Percentiles rank a stretch among this genome's conserved stretches.
Evolutionary conservation across 2,113 vertebrate species (phyloP).

Genomic region (Macheiramphus alcinus): DNA sequence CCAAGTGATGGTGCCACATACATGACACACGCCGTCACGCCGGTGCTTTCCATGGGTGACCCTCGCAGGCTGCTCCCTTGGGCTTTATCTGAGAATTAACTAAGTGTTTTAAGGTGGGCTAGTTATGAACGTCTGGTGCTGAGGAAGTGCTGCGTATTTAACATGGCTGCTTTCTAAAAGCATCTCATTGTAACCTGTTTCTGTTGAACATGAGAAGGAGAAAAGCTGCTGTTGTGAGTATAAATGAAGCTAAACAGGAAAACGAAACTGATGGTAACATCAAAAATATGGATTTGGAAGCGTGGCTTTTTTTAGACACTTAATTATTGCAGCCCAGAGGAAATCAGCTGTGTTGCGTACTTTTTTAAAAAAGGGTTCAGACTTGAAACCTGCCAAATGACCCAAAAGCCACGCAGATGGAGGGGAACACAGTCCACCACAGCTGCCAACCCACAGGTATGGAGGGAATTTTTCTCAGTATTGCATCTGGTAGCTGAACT

Average conservation of each 20-base stretch:
- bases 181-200: neutral
- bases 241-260: neutral
- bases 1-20: neutral
- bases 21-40: fast-evolving
- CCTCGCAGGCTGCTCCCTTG: neutral
- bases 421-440: neutral
- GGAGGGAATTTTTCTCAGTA: slow-evolving; percentile 1
- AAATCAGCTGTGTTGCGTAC: neutral
- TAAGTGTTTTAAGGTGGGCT: neutral
- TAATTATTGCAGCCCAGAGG: neutral
- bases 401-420: neutral
- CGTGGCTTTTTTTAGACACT: neutral
- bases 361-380: neutral
- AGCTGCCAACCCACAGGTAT: neutral
- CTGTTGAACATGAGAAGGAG: neutral
- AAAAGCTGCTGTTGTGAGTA: neutral
- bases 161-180: neutral
- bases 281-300: neutral
- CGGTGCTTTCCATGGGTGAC: neutral
- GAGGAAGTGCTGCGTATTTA: neutral
- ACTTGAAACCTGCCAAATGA: neutral
- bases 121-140: neutral
- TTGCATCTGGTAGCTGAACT: neutral
- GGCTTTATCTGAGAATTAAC: neutral
- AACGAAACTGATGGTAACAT: neutral